phyloP scores from a whole-genome alignment of 1,140 invertebrate species.

The Lanistes nyassanus region DNA sequence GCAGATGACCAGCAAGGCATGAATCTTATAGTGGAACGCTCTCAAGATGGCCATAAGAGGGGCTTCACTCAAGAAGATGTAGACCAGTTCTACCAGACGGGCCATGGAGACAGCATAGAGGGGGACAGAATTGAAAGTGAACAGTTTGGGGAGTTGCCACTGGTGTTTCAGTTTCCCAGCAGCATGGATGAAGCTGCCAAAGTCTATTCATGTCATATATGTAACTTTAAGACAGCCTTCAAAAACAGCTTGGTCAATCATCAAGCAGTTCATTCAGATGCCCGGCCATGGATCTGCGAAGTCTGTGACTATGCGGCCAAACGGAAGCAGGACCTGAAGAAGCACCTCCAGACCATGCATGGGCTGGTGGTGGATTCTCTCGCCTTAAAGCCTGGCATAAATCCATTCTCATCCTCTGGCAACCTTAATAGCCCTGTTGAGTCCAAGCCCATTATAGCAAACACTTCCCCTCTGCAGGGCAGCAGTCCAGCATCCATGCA shows the following conservation, averaged over 20 bases:
- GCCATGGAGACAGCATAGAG: too few relatives aligned
- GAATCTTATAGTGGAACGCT: too few relatives aligned
- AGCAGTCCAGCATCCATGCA: too few relatives aligned
- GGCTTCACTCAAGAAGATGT: too few relatives aligned
- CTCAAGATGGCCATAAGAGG: too few relatives aligned
- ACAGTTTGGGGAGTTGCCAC: conserved; percentile 12
- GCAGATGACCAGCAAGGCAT: too few relatives aligned
- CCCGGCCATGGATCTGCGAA: conserved; percentile 37
- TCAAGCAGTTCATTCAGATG: conserved; percentile 45
- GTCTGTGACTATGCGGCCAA: conserved; percentile 48
- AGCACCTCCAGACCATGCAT: conserved; percentile 42
- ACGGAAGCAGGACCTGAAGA: conserved; percentile 43
- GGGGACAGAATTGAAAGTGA: too few relatives aligned
- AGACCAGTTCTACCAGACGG: too few relatives aligned
- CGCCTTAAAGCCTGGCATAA: conserved; percentile 20
- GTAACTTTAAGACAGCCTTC: conserved; percentile 37
- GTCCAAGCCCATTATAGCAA: not conserved
- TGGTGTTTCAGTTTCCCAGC: conserved; percentile 3
- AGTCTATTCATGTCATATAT: conserved; percentile 38
- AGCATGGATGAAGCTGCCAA: conserved; percentile 18
- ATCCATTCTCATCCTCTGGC: not conserved
- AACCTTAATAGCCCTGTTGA: conserved; percentile 1
- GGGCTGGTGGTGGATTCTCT: conserved; percentile 35
- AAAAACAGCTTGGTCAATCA: conserved; percentile 43
- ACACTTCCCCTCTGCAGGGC: not conserved